Evolutionary conservation across 1,140 invertebrate genomes (phyloP).

Genomic region (Platyscapa corneri): DNA sequence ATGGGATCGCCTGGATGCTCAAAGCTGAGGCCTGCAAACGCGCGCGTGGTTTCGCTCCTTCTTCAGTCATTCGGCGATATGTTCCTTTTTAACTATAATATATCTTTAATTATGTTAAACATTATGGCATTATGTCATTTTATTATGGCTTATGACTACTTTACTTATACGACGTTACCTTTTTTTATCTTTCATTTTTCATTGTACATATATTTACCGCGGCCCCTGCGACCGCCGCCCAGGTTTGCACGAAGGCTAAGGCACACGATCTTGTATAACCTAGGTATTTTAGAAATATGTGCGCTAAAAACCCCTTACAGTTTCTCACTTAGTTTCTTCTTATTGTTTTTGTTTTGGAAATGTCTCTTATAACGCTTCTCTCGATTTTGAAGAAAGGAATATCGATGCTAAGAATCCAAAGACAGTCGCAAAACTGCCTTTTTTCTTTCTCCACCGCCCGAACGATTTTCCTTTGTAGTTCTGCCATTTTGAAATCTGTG

Average conservation of each 20-base stretch:
- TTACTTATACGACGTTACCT: constrained; percentile 20
- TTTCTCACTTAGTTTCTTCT: neutral
- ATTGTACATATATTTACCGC: constrained; percentile 65
- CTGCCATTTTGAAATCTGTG: neutral
- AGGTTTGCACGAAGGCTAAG: constrained; percentile 52
- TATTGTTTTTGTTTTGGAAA: constrained; percentile 17
- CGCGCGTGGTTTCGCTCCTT: constrained; percentile 44
- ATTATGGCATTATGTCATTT: constrained; percentile 73
- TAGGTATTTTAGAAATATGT: constrained; percentile 33
- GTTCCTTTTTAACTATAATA: constrained; percentile 30
- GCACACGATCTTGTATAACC: constrained; percentile 55
- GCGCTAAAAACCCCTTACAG: neutral
- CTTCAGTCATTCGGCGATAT: constrained; percentile 64
- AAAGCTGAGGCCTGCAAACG: constrained; percentile 1
- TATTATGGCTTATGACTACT: constrained; percentile 70
- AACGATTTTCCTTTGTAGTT: neutral
- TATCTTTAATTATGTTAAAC: constrained; percentile 60
- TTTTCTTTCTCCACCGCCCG: neutral
- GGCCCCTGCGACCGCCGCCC: constrained; percentile 59
- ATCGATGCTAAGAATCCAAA: constrained; percentile 11
- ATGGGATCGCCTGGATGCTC: constrained; percentile 38
- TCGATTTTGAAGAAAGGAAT: constrained; percentile 15
- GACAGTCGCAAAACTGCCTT: neutral
- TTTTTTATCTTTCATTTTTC: constrained; percentile 6
- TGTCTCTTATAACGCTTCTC: constrained; percentile 11